These are phyloP conservation scores for Rotaria macrura DNA, from an alignment of 2,888 invertebrate species.

Conservation along the genomic window DNA sequence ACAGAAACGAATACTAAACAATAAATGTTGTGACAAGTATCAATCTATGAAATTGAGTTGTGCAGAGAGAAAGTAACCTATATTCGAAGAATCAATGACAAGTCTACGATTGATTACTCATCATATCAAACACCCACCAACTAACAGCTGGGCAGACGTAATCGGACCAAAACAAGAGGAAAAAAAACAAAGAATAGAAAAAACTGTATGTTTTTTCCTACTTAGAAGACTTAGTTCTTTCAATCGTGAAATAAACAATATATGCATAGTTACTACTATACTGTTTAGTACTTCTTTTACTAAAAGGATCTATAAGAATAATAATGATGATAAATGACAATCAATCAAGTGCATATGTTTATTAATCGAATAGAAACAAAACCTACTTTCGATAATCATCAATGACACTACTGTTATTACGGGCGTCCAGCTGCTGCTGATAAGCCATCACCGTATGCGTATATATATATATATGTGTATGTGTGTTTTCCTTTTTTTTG, in stretches of 20 bases:
- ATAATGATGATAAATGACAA: not conserved
- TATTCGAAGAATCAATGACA: not conserved
- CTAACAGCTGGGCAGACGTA: not conserved
- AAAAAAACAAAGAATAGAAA: not conserved
- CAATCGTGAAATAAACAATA: not conserved
- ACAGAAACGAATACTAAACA: too few relatives aligned
- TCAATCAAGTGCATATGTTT: not conserved
- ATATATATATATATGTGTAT: not conserved
- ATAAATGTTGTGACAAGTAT: not conserved
- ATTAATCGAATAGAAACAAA: not conserved
- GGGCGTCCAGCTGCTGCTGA: not conserved
- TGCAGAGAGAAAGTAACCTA: not conserved
- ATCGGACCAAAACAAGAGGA: not conserved
- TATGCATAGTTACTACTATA: not conserved
- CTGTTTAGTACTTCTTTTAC: not conserved
- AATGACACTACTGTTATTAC: not conserved
- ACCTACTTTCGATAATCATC: constrained; percentile 10
- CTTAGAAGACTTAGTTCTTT: not conserved
- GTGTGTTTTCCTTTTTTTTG: not conserved
- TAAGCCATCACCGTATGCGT: not conserved
- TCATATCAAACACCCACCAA: not conserved
- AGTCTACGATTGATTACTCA: not conserved
- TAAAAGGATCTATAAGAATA: not conserved
- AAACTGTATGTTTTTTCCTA: not conserved
- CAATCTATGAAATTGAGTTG: not conserved